These are phyloP conservation scores for Gordius sp. DNA, from an alignment of 2,888 invertebrate genomes.

Conservation along the genomic window DNA sequence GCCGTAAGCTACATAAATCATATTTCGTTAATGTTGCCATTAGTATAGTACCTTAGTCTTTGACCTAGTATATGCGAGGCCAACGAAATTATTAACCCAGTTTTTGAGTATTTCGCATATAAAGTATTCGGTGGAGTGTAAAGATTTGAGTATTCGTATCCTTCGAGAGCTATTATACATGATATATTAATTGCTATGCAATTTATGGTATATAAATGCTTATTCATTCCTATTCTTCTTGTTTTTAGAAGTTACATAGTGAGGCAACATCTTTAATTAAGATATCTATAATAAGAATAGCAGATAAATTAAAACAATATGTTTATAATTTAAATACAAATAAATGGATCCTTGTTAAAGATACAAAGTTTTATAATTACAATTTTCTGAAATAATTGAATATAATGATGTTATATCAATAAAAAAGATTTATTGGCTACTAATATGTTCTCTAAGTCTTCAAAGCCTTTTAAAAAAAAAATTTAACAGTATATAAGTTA, in stretches of 20 bases:
- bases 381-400: too few species aligned
- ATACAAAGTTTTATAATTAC: neutral
- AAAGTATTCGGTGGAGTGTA: neutral
- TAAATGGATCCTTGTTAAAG: neutral
- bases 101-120: neutral
- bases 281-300: too few species aligned
- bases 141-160: slow-evolving; percentile 3
- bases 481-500: neutral
- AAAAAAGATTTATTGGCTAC: too few species aligned
- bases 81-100: neutral
- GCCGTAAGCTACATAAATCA: neutral
- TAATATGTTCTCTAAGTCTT: too few species aligned
- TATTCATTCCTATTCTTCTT: too few species aligned
- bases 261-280: too few species aligned
- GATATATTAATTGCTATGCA: too few species aligned
- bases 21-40: neutral
- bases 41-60: neutral
- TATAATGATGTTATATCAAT: too few species aligned
- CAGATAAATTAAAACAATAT: neutral
- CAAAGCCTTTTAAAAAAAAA: neutral
- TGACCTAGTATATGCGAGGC: neutral
- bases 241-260: too few species aligned
- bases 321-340: neutral
- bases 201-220: too few species aligned
- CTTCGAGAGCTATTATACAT: slow-evolving; percentile 6